Evolutionary conservation across 2,113 vertebrate genomes (phyloP).

Genomic region (Labeo rohita): DNA sequence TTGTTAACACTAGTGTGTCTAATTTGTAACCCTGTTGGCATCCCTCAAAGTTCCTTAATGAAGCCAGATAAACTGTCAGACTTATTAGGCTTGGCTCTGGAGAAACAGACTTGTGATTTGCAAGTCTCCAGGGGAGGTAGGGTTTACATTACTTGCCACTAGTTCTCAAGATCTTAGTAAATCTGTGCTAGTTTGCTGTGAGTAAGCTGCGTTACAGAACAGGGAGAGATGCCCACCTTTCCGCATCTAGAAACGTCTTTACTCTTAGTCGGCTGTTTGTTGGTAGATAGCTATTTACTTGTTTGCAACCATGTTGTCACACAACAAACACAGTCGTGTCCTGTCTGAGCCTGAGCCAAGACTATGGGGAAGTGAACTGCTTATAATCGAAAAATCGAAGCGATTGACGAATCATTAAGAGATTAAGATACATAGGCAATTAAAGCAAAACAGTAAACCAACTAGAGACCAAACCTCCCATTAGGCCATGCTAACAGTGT

Average conservation of each 20-base stretch:
- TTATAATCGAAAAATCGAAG: background rate
- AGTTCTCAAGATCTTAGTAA: conserved; percentile 11
- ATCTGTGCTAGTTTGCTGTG: background rate
- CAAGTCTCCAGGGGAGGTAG: conserved; percentile 37
- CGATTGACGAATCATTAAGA: background rate
- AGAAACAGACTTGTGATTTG: conserved; percentile 49
- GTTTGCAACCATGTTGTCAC: background rate
- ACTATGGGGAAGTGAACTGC: background rate
- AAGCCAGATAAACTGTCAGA: conserved; percentile 50
- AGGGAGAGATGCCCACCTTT: background rate
- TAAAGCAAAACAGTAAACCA: background rate
- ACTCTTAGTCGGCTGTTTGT: background rate
- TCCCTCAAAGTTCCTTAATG: conserved; percentile 34
- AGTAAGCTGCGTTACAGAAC: background rate
- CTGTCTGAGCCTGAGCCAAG: background rate
- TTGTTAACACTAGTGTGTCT: conserved; percentile 25
- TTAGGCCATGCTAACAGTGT: background rate
- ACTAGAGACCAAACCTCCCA: background rate
- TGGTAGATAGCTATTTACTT: background rate
- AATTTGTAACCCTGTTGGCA: conserved; percentile 35
- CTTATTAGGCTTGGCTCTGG: conserved; percentile 43
- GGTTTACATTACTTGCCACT: conserved; percentile 32
- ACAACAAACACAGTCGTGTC: background rate
- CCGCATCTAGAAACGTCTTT: conserved; percentile 3
- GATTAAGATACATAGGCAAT: background rate